Base-by-base conservation (phyloP, 1,140 invertebrate genomes). In the Drosophila leontia region DNA sequence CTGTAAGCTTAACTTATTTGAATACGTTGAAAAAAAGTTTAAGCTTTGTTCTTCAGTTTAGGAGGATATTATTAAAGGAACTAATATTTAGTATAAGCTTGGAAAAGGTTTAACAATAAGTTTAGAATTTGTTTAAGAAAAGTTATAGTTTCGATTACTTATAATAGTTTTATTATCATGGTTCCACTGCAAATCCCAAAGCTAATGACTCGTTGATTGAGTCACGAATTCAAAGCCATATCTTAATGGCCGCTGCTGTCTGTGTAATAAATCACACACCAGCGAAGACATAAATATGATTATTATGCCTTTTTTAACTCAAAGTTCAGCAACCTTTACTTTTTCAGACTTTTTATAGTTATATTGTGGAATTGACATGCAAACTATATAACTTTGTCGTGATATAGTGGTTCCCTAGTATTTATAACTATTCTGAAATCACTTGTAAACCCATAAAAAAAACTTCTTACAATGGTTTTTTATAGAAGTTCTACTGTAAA, bases 221-320 rank as follows among this genome's bases (percentile, higher is more conserved):
- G 35, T 39, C 53, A 56, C 53, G 13, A 56, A 55, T 55, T 55
- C 35, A n/a, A 39, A 56, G 19, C 19, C 19, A 26, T 56, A 56
- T 39, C 35, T 39, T 56, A 15, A 56, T 56, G 13, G 0, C 35
- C 35, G 19, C 53, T 39, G 35, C 19, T 56, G 53, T 56, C 19
- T 11, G 19, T 55, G 34, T 56, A 56, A 56, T 56, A 56, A 39
- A 56, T 56, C 53, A 56, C 53, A 56, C 35, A n/a, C 35, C 7
- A 35, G 7, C 35, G 1, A 56, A 56, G 34, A 56, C 53, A 56
- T 56, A 56, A 39, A 56, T 56, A 56, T 56, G 35, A 39, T 51
- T 50, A 50, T 50, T 51, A 39, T 56, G 7, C 3, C 19, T 39
- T 39, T 56, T 39, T 39, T 19, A 56, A 26, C 53, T 3, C 3